Percentiles rank a stretch among this genome's conserved stretches.
Conservation (phyloP, 2,888 invertebrate genomes). For the Chaitophorus viminalis region DNA sequence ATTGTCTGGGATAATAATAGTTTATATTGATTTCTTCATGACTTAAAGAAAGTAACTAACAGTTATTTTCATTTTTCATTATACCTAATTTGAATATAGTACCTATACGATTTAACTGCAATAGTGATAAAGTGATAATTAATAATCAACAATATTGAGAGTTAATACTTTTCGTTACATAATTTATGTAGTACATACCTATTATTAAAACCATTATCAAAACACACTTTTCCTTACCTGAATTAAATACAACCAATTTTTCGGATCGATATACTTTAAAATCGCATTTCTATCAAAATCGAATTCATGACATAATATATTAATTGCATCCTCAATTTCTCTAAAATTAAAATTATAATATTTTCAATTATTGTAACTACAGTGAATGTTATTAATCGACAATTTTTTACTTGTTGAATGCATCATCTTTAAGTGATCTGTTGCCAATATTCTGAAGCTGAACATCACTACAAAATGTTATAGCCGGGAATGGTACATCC, state of each 20-base stretch:
- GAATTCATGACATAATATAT: constrained; percentile 13
- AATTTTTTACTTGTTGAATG: constrained; percentile 27
- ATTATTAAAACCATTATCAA: too few relatives aligned
- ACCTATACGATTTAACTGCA: too few relatives aligned
- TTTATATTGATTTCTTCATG: too few relatives aligned
- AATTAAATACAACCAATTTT: constrained; percentile 9
- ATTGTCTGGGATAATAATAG: too few relatives aligned
- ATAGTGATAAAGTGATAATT: too few relatives aligned
- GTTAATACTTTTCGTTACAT: too few relatives aligned
- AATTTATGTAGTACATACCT: too few relatives aligned
- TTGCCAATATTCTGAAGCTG: constrained; percentile 51
- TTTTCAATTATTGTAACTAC: not conserved
- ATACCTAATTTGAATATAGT: too few relatives aligned
- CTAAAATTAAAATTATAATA: constrained; percentile 7
- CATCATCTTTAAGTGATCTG: not conserved
- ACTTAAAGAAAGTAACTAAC: too few relatives aligned
- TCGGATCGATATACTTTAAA: constrained; percentile 9
- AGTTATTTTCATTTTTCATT: too few relatives aligned
- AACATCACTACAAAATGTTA: constrained; percentile 63
- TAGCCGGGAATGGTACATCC: constrained; percentile 63
- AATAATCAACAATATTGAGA: too few relatives aligned
- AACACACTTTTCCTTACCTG: not conserved
- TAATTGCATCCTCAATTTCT: constrained; percentile 30
- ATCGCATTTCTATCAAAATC: not conserved
- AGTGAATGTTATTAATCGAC: not conserved